Evolutionary conservation across 2,113 vertebrate species (phyloP).

Genomic region (Rhea pennata): DNA sequence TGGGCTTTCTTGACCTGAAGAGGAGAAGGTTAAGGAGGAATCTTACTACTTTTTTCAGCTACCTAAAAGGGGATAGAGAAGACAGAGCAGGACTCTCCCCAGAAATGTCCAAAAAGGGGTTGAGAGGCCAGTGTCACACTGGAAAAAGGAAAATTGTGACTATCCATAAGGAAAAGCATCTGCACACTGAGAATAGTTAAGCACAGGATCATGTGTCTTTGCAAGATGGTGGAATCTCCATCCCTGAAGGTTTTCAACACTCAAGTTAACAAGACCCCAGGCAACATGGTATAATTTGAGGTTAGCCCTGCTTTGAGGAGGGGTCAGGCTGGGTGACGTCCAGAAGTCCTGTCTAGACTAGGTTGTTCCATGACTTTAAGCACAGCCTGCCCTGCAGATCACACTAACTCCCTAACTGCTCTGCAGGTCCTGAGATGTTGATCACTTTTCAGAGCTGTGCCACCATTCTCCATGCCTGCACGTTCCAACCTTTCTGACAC

Average conservation of each 20-base stretch:
- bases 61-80: not conserved
- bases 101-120: not conserved
- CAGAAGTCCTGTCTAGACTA: not conserved
- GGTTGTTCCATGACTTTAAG: not conserved
- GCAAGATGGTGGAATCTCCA: not conserved
- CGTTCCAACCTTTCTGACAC: not conserved
- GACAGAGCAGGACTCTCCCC: not conserved
- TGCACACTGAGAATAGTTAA: not conserved
- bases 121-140: not conserved
- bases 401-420: not conserved
- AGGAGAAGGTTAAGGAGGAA: not conserved
- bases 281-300: not conserved
- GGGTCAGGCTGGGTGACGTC: not conserved
- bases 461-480: not conserved
- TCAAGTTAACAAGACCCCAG: not conserved
- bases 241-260: not conserved
- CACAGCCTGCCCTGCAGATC: not conserved
- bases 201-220: fast-evolving
- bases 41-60: not conserved
- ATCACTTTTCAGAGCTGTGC: not conserved
- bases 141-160: not conserved
- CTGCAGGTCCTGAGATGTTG: not conserved
- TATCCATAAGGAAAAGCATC: not conserved
- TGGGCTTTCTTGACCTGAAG: not conserved
- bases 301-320: not conserved